Conservation (phyloP, 2,113 vertebrate genomes). For the Trogon melanurus region DNA sequence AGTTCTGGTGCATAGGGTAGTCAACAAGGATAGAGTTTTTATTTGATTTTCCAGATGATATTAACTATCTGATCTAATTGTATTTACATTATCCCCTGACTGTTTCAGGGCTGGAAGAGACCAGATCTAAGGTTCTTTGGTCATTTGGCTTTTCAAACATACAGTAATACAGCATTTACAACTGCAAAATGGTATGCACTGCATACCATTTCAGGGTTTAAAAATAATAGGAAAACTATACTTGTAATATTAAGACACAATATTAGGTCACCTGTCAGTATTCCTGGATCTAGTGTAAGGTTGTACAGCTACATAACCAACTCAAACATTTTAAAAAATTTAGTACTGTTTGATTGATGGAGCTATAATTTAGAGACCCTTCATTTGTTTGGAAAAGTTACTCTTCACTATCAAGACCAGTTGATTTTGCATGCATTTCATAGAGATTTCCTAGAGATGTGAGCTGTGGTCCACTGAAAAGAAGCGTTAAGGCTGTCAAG, state of each 20-base stretch:
- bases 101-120: background rate
- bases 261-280: background rate
- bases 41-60: background rate
- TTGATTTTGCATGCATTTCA: background rate
- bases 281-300: background rate
- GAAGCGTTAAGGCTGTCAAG: background rate
- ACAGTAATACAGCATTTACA: background rate
- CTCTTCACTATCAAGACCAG: background rate
- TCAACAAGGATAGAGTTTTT: background rate
- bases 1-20: background rate
- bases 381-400: background rate
- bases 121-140: background rate
- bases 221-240: background rate
- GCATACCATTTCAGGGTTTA: background rate
- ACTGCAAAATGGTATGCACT: background rate
- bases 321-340: background rate
- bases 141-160: background rate
- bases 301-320: background rate
- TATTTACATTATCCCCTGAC: background rate
- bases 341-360: background rate
- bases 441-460: background rate
- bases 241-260: background rate
- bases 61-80: background rate
- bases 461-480: background rate
- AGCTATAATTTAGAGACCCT: background rate